A percentile compares a stretch with the other conserved stretches of the same genome.
Evolutionary conservation across 2,888 invertebrate species (phyloP).

Genomic region (Dysmachus trigonus): DNA sequence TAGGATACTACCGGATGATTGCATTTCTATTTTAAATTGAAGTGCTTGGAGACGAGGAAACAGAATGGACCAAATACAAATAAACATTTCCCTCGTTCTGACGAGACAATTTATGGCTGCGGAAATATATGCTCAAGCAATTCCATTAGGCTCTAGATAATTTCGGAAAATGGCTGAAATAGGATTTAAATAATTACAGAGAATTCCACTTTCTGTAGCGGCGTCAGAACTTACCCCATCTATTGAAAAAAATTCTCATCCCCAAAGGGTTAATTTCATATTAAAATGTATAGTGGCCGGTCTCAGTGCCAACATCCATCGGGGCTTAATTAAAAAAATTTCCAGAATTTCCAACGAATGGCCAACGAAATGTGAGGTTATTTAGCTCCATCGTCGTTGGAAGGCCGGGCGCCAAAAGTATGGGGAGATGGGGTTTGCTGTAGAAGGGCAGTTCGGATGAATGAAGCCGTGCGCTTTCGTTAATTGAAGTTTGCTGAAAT

Average conservation of each 20-base stretch:
- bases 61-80: neutral
- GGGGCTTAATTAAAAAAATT: slow-evolving; percentile 33
- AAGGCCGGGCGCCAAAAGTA: neutral
- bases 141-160: neutral
- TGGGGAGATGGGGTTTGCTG: neutral
- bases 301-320: neutral
- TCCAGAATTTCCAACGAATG: neutral
- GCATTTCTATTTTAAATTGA: neutral
- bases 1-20: too few relatives aligned
- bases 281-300: neutral
- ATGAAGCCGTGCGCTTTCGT: neutral
- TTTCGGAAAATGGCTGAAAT: slow-evolving; percentile 14
- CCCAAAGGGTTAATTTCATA: neutral
- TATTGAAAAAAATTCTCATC: neutral
- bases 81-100: neutral
- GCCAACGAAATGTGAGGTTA: neutral
- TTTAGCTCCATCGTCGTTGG: neutral
- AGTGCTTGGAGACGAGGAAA: neutral
- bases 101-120: neutral
- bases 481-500: slow-evolving; percentile 29
- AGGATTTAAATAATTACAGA: slow-evolving; percentile 19
- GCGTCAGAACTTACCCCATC: neutral
- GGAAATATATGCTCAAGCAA: neutral
- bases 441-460: neutral
- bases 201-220: neutral